A percentile compares a stretch with the other conserved stretches of the same genome.
Conservation (phyloP, 1,140 invertebrate genomes). For the Stratiolaelaps scimitus region DNA sequence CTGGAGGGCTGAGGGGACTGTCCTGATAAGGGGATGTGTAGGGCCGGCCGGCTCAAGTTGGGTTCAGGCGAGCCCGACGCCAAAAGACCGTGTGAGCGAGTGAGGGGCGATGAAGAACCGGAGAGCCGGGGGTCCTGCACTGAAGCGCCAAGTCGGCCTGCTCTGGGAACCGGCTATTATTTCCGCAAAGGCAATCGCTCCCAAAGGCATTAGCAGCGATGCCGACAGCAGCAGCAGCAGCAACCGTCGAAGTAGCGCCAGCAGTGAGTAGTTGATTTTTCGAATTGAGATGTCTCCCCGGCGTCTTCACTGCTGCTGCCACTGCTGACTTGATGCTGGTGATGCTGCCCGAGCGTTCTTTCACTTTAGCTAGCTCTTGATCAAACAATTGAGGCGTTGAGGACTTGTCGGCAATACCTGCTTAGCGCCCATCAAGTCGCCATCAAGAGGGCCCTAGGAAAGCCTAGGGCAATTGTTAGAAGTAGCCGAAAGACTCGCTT, state of each 20-base stretch:
- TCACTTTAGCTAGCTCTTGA: neutral
- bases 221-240: neutral
- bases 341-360: constrained; percentile 6
- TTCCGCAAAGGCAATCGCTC: constrained; percentile 7
- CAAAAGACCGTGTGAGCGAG: neutral
- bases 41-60: neutral
- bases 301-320: neutral
- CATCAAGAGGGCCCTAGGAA: neutral
- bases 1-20: too few species aligned
- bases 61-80: neutral
- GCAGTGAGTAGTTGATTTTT: constrained; percentile 16
- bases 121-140: neutral
- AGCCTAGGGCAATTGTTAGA: neutral
- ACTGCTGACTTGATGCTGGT: neutral
- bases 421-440: neutral
- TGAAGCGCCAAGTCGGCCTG: neutral
- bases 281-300: constrained; percentile 20
- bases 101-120: neutral
- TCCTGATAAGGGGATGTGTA: too few species aligned
- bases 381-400: neutral
- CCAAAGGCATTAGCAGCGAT: constrained; percentile 27
- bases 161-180: neutral
- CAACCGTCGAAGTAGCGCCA: neutral
- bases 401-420: neutral
- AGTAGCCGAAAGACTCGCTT: too few species aligned